Percentiles rank a stretch among this genome's conserved stretches.
Conservation (phyloP, 2,797 vertebrate genomes). For the Selene dorsalis region DNA sequence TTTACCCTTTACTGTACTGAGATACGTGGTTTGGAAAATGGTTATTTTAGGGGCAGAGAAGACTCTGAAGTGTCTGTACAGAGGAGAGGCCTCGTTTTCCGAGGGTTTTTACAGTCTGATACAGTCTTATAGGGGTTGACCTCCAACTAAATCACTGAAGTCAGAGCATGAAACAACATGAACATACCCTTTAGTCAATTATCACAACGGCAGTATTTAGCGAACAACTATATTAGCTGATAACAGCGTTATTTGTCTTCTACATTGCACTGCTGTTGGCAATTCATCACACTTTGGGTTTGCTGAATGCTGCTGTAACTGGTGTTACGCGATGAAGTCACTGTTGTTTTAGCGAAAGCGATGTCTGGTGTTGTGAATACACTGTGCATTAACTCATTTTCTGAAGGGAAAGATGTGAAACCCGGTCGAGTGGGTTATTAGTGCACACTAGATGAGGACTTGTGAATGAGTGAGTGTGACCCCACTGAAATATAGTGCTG, state of each 20-base stretch:
- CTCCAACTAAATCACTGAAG: constrained; percentile 27
- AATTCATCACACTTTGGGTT: constrained; percentile 22
- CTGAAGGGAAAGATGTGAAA: constrained; percentile 64
- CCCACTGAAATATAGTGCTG: constrained; percentile 72
- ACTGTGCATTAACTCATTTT: constrained; percentile 39
- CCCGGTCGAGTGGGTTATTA: constrained; percentile 27
- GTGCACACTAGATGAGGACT: constrained; percentile 12
- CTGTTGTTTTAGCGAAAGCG: constrained; percentile 28
- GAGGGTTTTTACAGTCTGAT: not conserved
- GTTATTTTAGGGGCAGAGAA: constrained; percentile 7
- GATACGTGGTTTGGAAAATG: constrained; percentile 5
- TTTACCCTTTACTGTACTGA: constrained; percentile 27
- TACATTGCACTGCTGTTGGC: constrained; percentile 31
- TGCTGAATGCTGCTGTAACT: constrained; percentile 50
- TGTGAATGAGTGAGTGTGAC: constrained; percentile 16
- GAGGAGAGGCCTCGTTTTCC: constrained; percentile 6
- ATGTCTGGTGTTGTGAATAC: constrained; percentile 29
- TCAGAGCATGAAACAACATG: constrained; percentile 34
- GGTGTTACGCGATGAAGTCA: constrained; percentile 42
- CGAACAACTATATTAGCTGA: constrained; percentile 32
- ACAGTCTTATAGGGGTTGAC: not conserved
- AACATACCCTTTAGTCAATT: constrained; percentile 15
- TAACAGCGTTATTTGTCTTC: constrained; percentile 42
- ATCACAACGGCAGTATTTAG: constrained; percentile 39
- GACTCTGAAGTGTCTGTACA: constrained; percentile 15